These are phyloP conservation scores for Salvelinus namaycush DNA, from an alignment of 2,113 vertebrate species.

Conservation along the genomic window DNA sequence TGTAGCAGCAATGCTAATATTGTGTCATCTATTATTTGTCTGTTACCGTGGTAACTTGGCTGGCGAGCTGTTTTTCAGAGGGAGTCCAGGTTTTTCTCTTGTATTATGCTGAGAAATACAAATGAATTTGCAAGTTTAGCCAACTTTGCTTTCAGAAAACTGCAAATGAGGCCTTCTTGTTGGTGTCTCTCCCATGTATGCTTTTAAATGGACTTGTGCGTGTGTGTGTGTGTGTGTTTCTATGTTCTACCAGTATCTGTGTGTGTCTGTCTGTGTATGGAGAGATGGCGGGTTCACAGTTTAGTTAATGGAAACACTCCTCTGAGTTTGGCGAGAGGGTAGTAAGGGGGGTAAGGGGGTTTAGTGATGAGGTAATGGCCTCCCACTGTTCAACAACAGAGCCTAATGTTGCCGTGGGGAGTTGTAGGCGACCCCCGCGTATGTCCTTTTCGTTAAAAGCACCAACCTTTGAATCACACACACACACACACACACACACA, in stretches of 20 bases:
- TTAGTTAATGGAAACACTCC: constrained; percentile 24
- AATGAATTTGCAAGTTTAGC: not conserved
- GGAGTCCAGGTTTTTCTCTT: too few species aligned
- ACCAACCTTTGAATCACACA: not conserved
- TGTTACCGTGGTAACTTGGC: too few species aligned
- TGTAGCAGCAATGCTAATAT: too few species aligned
- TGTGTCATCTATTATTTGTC: too few species aligned
- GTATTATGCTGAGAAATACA: too few species aligned
- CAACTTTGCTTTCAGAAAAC: not conserved
- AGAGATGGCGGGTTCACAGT: constrained; percentile 5
- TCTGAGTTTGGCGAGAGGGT: constrained; percentile 14
- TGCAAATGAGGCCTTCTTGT: too few species aligned
- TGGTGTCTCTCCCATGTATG: not conserved
- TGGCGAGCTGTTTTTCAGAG: too few species aligned
- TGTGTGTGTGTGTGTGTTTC: not conserved
- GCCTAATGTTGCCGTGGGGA: constrained; percentile 14
- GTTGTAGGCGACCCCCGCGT: constrained; percentile 14
- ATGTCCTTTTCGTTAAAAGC: constrained; percentile 14
- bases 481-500: constrained; percentile 5
- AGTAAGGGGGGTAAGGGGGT: not conserved
- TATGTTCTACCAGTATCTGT: not conserved
- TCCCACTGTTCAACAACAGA: constrained; percentile 26
- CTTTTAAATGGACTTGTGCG: too few species aligned
- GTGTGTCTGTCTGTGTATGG: not conserved
- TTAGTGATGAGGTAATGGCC: constrained; percentile 18